A percentile compares a stretch with the other conserved stretches of the same genome.
These are phyloP conservation scores for Acanthosepion pharaonis DNA, from an alignment of 2,888 invertebrate species.

Conservation along the genomic window DNA sequence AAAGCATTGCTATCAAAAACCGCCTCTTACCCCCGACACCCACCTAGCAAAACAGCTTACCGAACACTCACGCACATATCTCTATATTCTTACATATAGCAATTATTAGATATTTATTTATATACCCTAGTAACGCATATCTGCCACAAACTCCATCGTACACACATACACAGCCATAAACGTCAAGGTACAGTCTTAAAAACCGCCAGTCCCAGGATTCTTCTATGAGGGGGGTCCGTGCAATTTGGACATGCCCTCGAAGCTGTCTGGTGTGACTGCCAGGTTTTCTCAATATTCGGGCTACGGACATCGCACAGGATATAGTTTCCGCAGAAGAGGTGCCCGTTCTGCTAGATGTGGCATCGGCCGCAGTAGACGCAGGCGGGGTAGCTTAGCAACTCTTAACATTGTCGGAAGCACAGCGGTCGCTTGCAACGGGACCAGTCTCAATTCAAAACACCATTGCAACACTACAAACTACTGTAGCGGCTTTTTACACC, in stretches of 20 bases:
- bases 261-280: slow-evolving; percentile 13
- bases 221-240: slow-evolving; percentile 21
- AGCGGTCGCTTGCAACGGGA: slow-evolving; percentile 20
- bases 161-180: not conserved
- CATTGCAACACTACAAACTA: not conserved
- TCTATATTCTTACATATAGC: not conserved
- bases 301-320: slow-evolving; percentile 22
- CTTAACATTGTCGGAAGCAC: not conserved
- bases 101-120: not conserved
- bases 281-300: not conserved
- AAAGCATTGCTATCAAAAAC: not conserved
- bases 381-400: slow-evolving; percentile 9
- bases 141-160: not conserved
- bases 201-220: not conserved
- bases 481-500: slow-evolving; percentile 24
- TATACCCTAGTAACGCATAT: not conserved
- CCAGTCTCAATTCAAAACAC: not conserved
- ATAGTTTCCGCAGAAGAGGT: not conserved
- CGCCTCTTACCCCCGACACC: not conserved
- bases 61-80: not conserved
- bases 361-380: not conserved
- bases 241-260: not conserved
- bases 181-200: not conserved
- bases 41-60: not conserved
- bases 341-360: slow-evolving; percentile 21